These are phyloP conservation scores for Corbicula japonica DNA, from an alignment of 2,888 invertebrate species.

Conservation along the genomic window DNA sequence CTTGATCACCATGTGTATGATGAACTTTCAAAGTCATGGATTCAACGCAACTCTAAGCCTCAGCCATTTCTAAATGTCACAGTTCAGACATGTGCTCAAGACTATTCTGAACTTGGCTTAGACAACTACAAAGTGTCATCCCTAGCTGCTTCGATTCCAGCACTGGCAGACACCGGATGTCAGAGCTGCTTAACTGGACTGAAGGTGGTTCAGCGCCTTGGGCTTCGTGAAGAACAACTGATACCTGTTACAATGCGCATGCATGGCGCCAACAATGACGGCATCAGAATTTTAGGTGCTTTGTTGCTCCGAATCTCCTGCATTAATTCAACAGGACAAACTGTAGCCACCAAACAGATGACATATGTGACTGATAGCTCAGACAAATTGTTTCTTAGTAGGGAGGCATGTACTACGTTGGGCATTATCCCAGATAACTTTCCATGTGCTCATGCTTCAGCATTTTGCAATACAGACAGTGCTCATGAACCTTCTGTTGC, in stretches of 20 bases:
- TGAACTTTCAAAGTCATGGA: constrained; percentile 55
- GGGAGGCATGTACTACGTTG: constrained; percentile 64
- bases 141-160: constrained; percentile 21
- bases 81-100: constrained; percentile 37
- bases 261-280: constrained; percentile 70
- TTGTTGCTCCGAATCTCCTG: constrained; percentile 63
- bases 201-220: constrained; percentile 56
- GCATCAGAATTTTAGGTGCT: constrained; percentile 72
- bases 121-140: no score
- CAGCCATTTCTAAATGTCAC: constrained; percentile 59
- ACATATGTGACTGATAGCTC: constrained; percentile 67
- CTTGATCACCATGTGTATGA: constrained; percentile 72
- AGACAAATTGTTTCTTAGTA: constrained; percentile 67
- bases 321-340: constrained; percentile 17
- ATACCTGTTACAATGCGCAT: constrained; percentile 74
- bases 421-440: constrained; percentile 65
- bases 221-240: constrained; percentile 64
- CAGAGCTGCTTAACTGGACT: constrained; percentile 73
- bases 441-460: constrained; percentile 47
- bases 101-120: constrained; percentile 63
- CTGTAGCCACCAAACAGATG: constrained; percentile 63
- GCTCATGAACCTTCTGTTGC: neutral
- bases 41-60: constrained; percentile 48
- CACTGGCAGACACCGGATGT: constrained; percentile 71
- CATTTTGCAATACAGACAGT: neutral